Percentiles rank a stretch among this genome's conserved stretches.
Conservation (phyloP, 2,797 vertebrate species). For the Uromys caudimaculatus region DNA sequence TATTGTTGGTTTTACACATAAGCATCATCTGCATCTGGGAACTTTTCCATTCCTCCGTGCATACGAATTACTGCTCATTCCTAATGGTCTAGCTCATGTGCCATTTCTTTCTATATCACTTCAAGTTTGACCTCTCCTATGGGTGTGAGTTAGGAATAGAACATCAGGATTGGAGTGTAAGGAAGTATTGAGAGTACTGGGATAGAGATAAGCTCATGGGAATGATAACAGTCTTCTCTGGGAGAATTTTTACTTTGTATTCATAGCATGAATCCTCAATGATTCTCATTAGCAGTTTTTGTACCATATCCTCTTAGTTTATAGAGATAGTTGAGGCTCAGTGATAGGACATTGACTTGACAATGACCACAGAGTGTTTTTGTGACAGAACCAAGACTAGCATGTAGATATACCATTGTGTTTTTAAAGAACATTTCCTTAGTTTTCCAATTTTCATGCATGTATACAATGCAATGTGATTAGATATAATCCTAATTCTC, state of each 20-base stretch:
- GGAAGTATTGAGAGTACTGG: background rate
- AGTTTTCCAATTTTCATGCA: background rate
- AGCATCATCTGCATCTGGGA: background rate
- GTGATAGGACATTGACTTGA: background rate
- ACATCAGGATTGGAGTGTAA: background rate
- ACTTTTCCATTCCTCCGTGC: background rate
- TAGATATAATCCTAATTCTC: background rate
- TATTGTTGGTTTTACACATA: background rate
- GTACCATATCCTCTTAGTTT: background rate
- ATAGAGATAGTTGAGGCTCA: background rate
- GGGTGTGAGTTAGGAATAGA: background rate
- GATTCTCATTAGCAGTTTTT: conserved; percentile 42
- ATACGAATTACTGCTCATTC: background rate
- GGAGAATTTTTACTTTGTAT: conserved; percentile 11
- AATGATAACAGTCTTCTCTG: background rate
- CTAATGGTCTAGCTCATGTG: background rate
- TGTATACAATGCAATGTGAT: background rate
- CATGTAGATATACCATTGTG: background rate
- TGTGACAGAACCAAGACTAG: conserved; percentile 22
- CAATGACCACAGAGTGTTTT: background rate
- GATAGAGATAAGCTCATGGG: background rate
- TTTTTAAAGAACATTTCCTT: background rate
- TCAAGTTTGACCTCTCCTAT: background rate
- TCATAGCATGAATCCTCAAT: background rate
- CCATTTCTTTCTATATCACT: background rate